Evolutionary conservation across 2,888 invertebrate species (phyloP).

Genomic region (Platycheirus rosarum): DNA sequence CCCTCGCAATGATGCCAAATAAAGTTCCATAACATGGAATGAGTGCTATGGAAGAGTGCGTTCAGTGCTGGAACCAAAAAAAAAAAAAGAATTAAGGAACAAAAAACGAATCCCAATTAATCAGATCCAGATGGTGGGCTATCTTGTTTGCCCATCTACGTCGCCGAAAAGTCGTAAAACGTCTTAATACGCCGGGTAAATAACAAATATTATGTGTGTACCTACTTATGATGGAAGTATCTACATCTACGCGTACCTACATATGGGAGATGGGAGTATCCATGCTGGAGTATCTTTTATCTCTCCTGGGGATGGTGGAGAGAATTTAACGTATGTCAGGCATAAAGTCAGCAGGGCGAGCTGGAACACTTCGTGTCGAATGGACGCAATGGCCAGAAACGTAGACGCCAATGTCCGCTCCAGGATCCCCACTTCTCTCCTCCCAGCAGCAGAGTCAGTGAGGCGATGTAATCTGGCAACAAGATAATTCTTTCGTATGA

Average conservation of each 20-base stretch:
- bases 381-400: constrained; percentile 45
- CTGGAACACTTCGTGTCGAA: constrained; percentile 20
- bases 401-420: constrained; percentile 61
- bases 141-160: constrained; percentile 74
- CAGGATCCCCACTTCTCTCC: constrained; percentile 2
- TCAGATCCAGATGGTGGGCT: constrained; percentile 73
- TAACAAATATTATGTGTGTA: constrained; percentile 72
- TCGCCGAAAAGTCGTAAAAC: constrained; percentile 73
- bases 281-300: constrained; percentile 5
- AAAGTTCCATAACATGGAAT: constrained; percentile 3
- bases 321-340: constrained; percentile 4
- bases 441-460: constrained; percentile 44
- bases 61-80: not conserved
- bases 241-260: not conserved
- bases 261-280: no score
- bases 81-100: constrained; percentile 36
- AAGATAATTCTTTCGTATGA: constrained; percentile 38
- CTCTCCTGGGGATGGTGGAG: not conserved
- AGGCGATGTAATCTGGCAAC: constrained; percentile 62
- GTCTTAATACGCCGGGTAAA: constrained; percentile 71
- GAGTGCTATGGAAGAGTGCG: constrained; percentile 13
- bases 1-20: constrained; percentile 1
- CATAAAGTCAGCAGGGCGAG: constrained; percentile 5
- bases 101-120: constrained; percentile 65
- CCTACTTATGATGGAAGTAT: constrained; percentile 61